Percentiles rank a stretch among this genome's conserved stretches.
phyloP scores from a whole-genome alignment of 2,797 vertebrate genomes.

The Synanceia verrucosa region DNA sequence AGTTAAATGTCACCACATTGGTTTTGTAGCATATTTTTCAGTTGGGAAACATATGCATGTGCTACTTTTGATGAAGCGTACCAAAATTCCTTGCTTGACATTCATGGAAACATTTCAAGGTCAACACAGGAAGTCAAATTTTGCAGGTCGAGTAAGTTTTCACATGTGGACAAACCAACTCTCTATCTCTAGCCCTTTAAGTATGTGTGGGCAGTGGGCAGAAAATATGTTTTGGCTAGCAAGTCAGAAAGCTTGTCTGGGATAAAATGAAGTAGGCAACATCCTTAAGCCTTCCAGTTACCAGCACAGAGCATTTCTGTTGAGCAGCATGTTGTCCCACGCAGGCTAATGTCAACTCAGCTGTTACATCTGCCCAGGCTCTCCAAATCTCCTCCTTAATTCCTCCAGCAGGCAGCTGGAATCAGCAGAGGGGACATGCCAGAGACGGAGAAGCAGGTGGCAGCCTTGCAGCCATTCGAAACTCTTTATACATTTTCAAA shows the following conservation, averaged over 20 bases:
- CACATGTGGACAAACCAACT: constrained; percentile 50
- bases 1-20: constrained; percentile 41
- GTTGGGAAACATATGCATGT: background rate
- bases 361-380: constrained; percentile 72
- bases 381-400: constrained; percentile 72
- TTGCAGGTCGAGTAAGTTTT: constrained; percentile 47
- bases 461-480: constrained; percentile 29
- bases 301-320: constrained; percentile 66
- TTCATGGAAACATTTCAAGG: constrained; percentile 18
- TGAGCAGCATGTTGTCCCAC: constrained; percentile 64
- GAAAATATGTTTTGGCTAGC: constrained; percentile 72
- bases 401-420: constrained; percentile 70
- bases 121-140: constrained; percentile 28
- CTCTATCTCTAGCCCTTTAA: constrained; percentile 54
- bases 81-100: background rate
- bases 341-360: constrained; percentile 69
- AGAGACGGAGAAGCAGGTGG: constrained; percentile 52
- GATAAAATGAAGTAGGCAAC: constrained; percentile 77
- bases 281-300: constrained; percentile 77
- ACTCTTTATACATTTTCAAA: constrained; percentile 15
- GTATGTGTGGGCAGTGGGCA: constrained; percentile 55
- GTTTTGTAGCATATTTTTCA: constrained; percentile 40
- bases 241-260: constrained; percentile 66
- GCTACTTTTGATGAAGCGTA: background rate
- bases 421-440: constrained; percentile 41